Base-by-base conservation (phyloP, 1,140 invertebrate species). In the Cotesia chilonis region DNA sequence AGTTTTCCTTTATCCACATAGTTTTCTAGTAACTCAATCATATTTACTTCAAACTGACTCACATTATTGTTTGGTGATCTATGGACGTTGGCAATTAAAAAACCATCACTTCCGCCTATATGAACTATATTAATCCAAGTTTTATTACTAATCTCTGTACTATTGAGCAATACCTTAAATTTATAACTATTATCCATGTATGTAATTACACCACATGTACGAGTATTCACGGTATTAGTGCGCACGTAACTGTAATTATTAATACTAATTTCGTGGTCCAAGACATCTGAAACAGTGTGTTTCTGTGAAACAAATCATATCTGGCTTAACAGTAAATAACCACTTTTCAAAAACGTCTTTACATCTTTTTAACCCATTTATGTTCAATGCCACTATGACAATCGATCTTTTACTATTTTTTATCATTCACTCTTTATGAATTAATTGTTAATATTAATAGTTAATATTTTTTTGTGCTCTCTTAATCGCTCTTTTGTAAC, bases 221-320 rank as follows among this genome's bases (percentile, higher is more conserved):
- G 9, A 51, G 12, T 67, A 17, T 72, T 72, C 0, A 0, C 41
- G 1, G 71, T 59, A 35, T 72, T 47, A 0, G n/a, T 51, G 28
- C 52, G 28, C 12, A 72, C 54, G 1, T 36, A 3, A 1, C 28
- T 10, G 47, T 72, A 72, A 17, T 68, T 72, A 3, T 57, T 28
- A 9, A 66, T 20, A 52, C 59, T 6, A 2, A 71, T 55, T 71
- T 71, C 70, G 37, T 37, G 9, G 2, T 72, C 71, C 0, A 35
- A 7, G 0, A 72, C 38, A 17, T 72, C 71, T 4, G 35, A 14
- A 14, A 3, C 20, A 9, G 52, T 59, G 70, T 1, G 70, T 72
- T 55, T 66, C 70, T 20, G 70, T 72, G 0, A 66, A 4, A 38
- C 70, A 72, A 12, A 72, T 7, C 37, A 72, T 36, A 17, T 72